Base-by-base conservation (phyloP, 2,888 invertebrate genomes). In the Dinocampus coccinellae region DNA sequence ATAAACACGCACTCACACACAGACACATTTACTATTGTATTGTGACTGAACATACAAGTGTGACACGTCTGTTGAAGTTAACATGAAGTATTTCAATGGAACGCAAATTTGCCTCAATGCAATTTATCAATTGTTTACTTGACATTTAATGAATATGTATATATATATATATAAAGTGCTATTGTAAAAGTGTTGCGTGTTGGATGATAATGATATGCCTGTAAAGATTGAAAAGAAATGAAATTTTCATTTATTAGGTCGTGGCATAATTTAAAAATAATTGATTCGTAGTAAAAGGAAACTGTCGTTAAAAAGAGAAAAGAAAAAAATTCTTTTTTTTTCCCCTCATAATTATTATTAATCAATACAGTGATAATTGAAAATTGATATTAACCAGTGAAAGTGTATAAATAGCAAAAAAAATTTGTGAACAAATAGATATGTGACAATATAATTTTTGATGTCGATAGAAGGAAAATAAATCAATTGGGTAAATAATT, bases 21-120 rank as follows among this genome's bases (percentile, higher is more conserved):
- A 16, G 7, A 7, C 16, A 16, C 16, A 57, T 69, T 33, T 52
- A 29, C 33, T 26, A 61, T 36, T 39, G 65, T 24, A 67, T 67
- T 67, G 67, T 67, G 47, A 42, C 47, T 33, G 13, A 58, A 26
- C 34, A 20, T 13, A 58, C 39, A 57, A 58, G 36, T 20, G 47
- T 47, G 34, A 55, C 36, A 69, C 53, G 61, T 61, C 29, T 62
- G 20, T 63, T 55, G 36, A 53, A 39, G 39, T 66, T 55, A 29
- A 39, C 65, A 65, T 34, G 57, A 57, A 29, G n/a, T 26, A 57
- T 20, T 55, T 39, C 55, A 57, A 66, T 55, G 65, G 65, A 57
- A 57, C 57, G 33, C 57, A 29, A 66, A 66, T 66, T 66, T 66
- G 24, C 57, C 16, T 39, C 55, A 36, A 57, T 66, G 55, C 39